Evolutionary conservation across 2,888 invertebrate species (phyloP).

Genomic region (Agriotes lineatus): DNA sequence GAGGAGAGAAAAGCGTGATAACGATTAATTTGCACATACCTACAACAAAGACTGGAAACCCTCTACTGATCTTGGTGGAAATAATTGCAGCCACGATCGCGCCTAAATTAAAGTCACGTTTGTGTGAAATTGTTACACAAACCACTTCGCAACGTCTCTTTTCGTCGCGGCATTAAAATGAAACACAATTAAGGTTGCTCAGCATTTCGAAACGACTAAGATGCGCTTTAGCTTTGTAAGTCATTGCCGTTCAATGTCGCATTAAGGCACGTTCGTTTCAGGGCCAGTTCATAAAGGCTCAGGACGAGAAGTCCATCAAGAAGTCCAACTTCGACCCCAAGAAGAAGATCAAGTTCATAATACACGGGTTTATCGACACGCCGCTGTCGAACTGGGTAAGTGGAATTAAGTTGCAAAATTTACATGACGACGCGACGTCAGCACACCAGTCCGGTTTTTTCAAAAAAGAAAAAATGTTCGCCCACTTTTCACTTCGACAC

Average conservation of each 20-base stretch:
- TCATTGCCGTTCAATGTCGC: too few relatives aligned
- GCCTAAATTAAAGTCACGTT: neutral
- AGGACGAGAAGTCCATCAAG: slow-evolving; percentile 77
- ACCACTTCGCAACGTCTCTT: neutral
- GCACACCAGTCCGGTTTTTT: too few relatives aligned
- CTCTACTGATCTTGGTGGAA: too few relatives aligned
- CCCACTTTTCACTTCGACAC: too few relatives aligned
- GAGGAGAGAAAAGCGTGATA: too few relatives aligned
- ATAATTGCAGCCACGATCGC: neutral
- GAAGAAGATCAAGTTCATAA: slow-evolving; percentile 84
- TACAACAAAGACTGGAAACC: too few relatives aligned
- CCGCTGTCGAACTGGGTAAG: slow-evolving; percentile 87
- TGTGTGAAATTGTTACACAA: neutral
- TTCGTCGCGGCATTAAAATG: neutral
- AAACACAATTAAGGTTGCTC: neutral
- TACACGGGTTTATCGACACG: slow-evolving; percentile 91
- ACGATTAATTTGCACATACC: too few relatives aligned
- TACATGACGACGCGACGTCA: too few relatives aligned
- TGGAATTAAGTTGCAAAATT: too few relatives aligned
- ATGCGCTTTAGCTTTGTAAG: neutral
- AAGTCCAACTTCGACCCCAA: slow-evolving; percentile 81
- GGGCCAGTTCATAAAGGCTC: slow-evolving; percentile 79
- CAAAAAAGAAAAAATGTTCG: too few relatives aligned
- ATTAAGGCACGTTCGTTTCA: slow-evolving; percentile 51
- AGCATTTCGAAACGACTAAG: neutral